Base-by-base conservation (phyloP, 2,797 vertebrate genomes). In the Crocodylus rhombifer region DNA sequence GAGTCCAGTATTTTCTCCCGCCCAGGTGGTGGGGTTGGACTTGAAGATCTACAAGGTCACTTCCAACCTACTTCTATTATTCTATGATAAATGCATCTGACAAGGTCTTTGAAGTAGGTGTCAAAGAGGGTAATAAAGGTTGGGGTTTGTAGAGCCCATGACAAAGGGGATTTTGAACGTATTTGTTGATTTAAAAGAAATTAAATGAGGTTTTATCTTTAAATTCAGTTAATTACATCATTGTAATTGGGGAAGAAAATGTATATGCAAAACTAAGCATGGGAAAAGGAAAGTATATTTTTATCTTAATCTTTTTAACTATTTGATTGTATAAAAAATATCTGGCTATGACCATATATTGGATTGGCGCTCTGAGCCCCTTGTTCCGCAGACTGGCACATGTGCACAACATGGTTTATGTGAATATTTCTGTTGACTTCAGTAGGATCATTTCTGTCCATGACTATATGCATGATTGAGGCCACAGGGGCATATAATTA, bases 301-400 rank as follows among this genome's bases (percentile, higher is more conserved):
- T 75, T 55, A 81, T 69, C 15, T 67, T 36, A 58, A 76, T 6
- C 42, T 33, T 88, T 88, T 89, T 42, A 86, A 90, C 42, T 7
- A 73, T 51, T 51, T 51, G 42, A 13, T 18, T 87, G 6, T 14
- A 60, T 5, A 20, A 76, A 77, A 65, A 12, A 14, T 23, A 4
- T 58, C 67, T 25, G 33, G 12, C 28, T 2, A 1, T 67, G 73
- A 55, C 30, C 42, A 73, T 25, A 14, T 16, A 58, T 1, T 28
- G 13, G 15, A 51, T 10, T 51, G 25, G 36, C 5, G 18, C 36
- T 73, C 69, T 36, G 9, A 26, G 14, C 33, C 36, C 69, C 36
- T 42, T 73, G 14, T 73, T 14, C 11, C 16, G 33, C 14, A 73
- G 15, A 51, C 42, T 51, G 42, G 9, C 21, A 42, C 6, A 7